These are phyloP conservation scores for Anguilla marmorata DNA, from an alignment of 2,797 vertebrate species.

Conservation along the genomic window DNA sequence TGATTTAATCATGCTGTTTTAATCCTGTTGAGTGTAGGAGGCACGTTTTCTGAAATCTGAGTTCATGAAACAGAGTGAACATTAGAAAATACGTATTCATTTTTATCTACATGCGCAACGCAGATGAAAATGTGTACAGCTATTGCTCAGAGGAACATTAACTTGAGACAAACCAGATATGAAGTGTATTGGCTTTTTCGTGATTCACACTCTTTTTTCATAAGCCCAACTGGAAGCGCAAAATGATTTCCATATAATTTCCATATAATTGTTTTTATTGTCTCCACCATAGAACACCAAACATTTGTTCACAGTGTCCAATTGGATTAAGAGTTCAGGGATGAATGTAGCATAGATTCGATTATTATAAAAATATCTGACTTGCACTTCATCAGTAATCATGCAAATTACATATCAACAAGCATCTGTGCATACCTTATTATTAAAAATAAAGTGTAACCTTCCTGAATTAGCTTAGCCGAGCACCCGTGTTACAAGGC, in stretches of 20 bases:
- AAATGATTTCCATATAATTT: constrained; percentile 24
- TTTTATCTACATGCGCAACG: neutral
- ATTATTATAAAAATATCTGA: constrained; percentile 29
- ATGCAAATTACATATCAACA: constrained; percentile 38
- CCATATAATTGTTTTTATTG: constrained; percentile 23
- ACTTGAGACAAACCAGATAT: neutral
- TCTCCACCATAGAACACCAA: neutral
- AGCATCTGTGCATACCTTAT: constrained; percentile 28
- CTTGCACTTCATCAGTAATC: constrained; percentile 32
- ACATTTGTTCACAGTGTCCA: constrained; percentile 19
- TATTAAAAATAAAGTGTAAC: constrained; percentile 36
- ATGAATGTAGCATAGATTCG: constrained; percentile 22
- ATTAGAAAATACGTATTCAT: too few species aligned
- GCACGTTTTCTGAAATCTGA: neutral
- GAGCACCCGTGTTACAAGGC: constrained; percentile 27
- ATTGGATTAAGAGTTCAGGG: constrained; percentile 33
- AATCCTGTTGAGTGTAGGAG: neutral
- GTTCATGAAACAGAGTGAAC: neutral
- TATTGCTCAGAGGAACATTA: neutral
- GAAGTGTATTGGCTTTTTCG: neutral
- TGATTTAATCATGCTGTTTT: neutral
- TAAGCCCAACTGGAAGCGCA: neutral
- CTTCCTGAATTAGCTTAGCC: constrained; percentile 34
- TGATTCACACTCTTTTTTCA: too few species aligned
- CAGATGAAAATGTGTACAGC: neutral